phyloP scores from a whole-genome alignment of 2,797 vertebrate species.

The Pterois miles region DNA sequence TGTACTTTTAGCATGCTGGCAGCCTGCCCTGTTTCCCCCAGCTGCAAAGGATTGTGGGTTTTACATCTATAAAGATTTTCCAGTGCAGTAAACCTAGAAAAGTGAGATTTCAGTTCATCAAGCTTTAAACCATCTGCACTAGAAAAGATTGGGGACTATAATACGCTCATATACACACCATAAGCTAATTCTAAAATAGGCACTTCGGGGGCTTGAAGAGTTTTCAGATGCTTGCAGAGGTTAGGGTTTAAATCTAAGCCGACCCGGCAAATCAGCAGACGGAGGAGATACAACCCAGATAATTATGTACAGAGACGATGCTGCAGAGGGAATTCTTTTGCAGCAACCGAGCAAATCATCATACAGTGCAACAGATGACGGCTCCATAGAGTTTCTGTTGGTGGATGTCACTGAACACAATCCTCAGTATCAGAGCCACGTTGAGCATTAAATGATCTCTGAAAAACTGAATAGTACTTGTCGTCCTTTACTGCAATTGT shows the following conservation, averaged over 20 bases:
- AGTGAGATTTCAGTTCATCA: conserved; percentile 84
- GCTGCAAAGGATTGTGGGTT: conserved; percentile 87
- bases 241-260: conserved; percentile 52
- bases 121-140: conserved; percentile 85
- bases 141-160: conserved; percentile 73
- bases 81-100: conserved; percentile 81
- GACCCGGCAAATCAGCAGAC: conserved; percentile 28
- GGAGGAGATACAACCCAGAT: conserved; percentile 25
- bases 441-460: not conserved
- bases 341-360: not conserved
- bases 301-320: conserved; percentile 8
- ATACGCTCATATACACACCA: conserved; percentile 73
- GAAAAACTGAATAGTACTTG: not conserved
- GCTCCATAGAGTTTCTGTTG: not conserved
- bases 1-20: conserved; percentile 82
- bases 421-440: not conserved
- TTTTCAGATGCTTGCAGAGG: conserved; percentile 68
- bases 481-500: not conserved
- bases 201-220: conserved; percentile 70
- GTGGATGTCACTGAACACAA: not conserved
- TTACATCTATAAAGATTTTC: conserved; percentile 85
- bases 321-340: not conserved
- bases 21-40: conserved; percentile 79
- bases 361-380: not conserved
- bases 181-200: conserved; percentile 81